Evolutionary conservation across 2,113 vertebrate species (phyloP).

Genomic region (Columbina picui): DNA sequence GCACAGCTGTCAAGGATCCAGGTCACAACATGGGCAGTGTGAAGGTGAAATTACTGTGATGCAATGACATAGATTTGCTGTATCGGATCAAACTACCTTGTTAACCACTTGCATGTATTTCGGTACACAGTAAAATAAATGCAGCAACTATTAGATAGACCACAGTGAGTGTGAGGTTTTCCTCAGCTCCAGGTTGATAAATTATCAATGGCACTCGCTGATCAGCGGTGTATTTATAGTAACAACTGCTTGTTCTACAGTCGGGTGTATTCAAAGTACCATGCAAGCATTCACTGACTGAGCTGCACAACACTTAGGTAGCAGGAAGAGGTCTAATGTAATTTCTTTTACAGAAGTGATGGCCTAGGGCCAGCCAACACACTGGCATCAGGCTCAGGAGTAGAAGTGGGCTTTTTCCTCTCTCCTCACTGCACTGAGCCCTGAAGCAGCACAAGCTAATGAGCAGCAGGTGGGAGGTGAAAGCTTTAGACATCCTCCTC

Average conservation of each 20-base stretch:
- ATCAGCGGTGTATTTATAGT: conserved; percentile 10
- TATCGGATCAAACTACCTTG: background rate
- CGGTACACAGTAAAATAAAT: background rate
- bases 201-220: background rate
- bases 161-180: background rate
- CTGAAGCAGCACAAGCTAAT: background rate
- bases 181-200: background rate
- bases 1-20: background rate
- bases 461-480: background rate
- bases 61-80: background rate
- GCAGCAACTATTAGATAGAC: background rate
- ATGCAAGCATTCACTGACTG: background rate
- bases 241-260: background rate
- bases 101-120: background rate
- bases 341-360: background rate
- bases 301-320: background rate
- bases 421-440: background rate
- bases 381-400: background rate
- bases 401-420: background rate
- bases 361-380: background rate
- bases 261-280: background rate
- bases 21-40: background rate
- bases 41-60: background rate
- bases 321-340: background rate
- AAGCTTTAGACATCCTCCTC: background rate